Conservation (phyloP, 2,888 invertebrate species). For the Brachypterus glaber region DNA sequence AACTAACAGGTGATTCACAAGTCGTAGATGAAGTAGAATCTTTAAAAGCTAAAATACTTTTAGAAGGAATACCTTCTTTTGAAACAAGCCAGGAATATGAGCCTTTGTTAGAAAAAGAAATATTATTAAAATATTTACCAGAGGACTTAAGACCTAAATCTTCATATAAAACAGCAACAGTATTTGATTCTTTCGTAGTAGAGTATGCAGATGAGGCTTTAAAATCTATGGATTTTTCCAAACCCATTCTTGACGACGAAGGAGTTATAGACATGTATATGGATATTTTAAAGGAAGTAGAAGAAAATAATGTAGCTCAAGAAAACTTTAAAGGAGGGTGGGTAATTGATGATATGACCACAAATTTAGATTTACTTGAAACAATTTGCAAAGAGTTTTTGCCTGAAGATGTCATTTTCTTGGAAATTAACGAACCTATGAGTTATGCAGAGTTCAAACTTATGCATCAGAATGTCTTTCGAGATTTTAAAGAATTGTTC, state of each 20-base stretch:
- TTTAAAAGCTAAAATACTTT: too few relatives aligned
- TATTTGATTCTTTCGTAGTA: slow-evolving; percentile 42
- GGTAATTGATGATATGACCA: slow-evolving; percentile 52
- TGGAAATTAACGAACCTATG: slow-evolving; percentile 42
- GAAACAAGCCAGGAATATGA: too few relatives aligned
- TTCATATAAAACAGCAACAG: slow-evolving; percentile 28
- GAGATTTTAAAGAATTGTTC: slow-evolving; percentile 31
- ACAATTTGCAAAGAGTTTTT: slow-evolving; percentile 41
- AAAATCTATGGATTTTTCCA: slow-evolving; percentile 37
- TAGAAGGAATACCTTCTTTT: too few relatives aligned
- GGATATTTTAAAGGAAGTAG: slow-evolving; percentile 37
- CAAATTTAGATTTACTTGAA: slow-evolving; percentile 44
- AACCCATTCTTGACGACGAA: slow-evolving; percentile 40
- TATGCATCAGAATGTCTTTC: slow-evolving; percentile 25
- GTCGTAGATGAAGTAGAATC: too few relatives aligned
- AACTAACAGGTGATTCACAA: too few relatives aligned
- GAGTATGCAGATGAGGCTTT: slow-evolving; percentile 42
- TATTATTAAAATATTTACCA: slow-evolving; percentile 23
- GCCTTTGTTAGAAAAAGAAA: slow-evolving; percentile 19
- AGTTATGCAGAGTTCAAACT: slow-evolving; percentile 22
- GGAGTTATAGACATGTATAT: slow-evolving; percentile 41
- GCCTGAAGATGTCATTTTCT: slow-evolving; percentile 48
- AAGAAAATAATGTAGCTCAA: slow-evolving; percentile 32
- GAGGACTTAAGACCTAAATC: slow-evolving; percentile 22
- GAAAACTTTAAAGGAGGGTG: slow-evolving; percentile 43